phyloP scores from a whole-genome alignment of 2,113 vertebrate species.

The Picathartes gymnocephalus region DNA sequence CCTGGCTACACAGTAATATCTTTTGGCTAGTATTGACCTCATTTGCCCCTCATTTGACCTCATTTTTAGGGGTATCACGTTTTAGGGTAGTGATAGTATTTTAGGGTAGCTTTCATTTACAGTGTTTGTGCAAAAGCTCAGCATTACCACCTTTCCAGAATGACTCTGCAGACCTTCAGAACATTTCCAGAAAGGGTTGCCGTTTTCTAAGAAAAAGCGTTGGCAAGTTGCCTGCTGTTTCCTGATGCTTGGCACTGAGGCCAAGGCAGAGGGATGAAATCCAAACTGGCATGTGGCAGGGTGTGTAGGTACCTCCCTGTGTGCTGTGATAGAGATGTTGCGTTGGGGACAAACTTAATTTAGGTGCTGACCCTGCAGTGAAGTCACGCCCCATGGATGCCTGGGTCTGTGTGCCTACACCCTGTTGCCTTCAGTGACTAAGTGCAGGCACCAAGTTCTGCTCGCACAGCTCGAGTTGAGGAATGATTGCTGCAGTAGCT shows the following conservation, averaged over 20 bases:
- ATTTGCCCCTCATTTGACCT: neutral
- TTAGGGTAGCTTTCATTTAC: slow-evolving; percentile 13
- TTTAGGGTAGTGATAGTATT: neutral
- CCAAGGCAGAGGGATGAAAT: slow-evolving; percentile 22
- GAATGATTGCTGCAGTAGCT: accelerated
- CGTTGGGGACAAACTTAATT: neutral
- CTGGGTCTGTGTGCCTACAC: neutral
- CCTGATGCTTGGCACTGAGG: slow-evolving; percentile 7
- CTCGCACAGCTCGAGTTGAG: neutral
- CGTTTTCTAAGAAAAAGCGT: slow-evolving; percentile 44
- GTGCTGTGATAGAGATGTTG: slow-evolving; percentile 14
- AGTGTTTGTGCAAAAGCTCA: neutral
- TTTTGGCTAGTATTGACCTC: neutral
- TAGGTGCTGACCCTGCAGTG: neutral
- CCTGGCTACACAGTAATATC: neutral
- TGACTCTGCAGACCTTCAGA: slow-evolving; percentile 9
- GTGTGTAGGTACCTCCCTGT: slow-evolving; percentile 14
- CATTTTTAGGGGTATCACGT: neutral
- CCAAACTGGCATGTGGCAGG: neutral
- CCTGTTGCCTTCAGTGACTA: neutral
- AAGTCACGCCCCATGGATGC: neutral
- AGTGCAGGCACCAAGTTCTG: neutral
- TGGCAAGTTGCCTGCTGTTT: slow-evolving; percentile 27
- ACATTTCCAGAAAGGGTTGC: slow-evolving; percentile 48
- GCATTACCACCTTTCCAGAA: slow-evolving; percentile 1